phyloP scores from a whole-genome alignment of 2,888 invertebrate genomes.

The Watsonalla cultraria region DNA sequence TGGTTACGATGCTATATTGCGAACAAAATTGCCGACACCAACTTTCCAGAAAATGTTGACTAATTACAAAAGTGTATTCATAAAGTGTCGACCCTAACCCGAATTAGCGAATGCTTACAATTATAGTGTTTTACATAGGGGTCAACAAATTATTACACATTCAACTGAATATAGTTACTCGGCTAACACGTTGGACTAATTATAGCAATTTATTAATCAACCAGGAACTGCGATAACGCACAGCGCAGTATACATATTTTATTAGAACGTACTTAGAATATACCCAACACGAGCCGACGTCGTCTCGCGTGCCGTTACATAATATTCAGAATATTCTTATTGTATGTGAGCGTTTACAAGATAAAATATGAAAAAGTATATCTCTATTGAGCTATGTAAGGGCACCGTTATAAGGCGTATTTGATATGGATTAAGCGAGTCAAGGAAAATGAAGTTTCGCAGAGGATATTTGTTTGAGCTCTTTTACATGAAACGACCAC shows the following conservation, averaged over 20 bases:
- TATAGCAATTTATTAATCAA: not conserved
- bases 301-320: not conserved
- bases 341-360: constrained; percentile 1
- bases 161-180: no score
- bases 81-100: no score
- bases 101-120: no score
- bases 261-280: not conserved
- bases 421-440: constrained; percentile 40
- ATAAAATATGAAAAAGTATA: constrained; percentile 7
- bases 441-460: constrained; percentile 37
- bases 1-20: not conserved
- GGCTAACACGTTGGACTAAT: not conserved
- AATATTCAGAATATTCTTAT: constrained; percentile 1
- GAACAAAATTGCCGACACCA: not conserved
- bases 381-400: constrained; percentile 8
- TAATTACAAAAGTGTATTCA: not conserved
- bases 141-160: no score
- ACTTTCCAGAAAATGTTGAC: not conserved
- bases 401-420: constrained; percentile 18
- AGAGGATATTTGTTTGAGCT: constrained; percentile 34
- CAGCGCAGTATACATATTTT: not conserved
- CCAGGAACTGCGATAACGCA: no score
- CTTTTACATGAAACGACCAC: constrained; percentile 28
- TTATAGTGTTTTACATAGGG: no score
- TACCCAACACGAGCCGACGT: not conserved